Conservation (phyloP, 2,888 invertebrate genomes). For the Troilus luridus region DNA sequence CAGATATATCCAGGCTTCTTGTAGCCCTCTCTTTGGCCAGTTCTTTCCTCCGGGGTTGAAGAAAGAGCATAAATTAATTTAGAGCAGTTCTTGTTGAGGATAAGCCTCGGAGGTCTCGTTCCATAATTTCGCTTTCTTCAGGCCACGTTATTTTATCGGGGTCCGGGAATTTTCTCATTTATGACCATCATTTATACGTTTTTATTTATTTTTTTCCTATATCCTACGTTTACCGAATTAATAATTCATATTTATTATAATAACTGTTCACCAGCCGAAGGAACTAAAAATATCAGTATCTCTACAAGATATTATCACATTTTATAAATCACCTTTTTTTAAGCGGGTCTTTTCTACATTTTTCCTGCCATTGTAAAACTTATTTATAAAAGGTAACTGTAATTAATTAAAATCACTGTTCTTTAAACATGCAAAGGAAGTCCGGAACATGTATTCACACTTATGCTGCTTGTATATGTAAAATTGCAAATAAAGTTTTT, state of each 20-base stretch:
- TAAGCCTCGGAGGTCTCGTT: constrained; percentile 34
- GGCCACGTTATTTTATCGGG: constrained; percentile 8
- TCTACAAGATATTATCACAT: no score
- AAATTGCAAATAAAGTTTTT: no score
- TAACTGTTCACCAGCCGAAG: background rate
- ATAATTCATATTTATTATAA: background rate
- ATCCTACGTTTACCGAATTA: background rate
- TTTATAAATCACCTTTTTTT: no score
- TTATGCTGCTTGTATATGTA: no score
- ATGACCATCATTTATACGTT: constrained; percentile 5
- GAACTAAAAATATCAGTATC: no score
- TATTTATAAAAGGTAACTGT: no score
- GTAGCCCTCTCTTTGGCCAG: constrained; percentile 12
- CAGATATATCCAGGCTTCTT: constrained; percentile 53
- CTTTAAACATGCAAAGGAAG: no score
- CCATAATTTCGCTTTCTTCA: constrained; percentile 38
- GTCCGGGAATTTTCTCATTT: constrained; percentile 26
- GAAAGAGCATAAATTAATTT: constrained; percentile 55
- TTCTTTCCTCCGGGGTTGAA: constrained; percentile 52
- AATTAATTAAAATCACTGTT: no score
- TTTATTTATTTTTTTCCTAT: background rate
- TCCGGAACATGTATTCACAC: no score
- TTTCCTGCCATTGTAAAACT: no score
- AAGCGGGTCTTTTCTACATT: no score
- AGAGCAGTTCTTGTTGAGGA: constrained; percentile 45